These are phyloP conservation scores for Anolis sagrei DNA, from an alignment of 2,113 vertebrate genomes.

Conservation along the genomic window DNA sequence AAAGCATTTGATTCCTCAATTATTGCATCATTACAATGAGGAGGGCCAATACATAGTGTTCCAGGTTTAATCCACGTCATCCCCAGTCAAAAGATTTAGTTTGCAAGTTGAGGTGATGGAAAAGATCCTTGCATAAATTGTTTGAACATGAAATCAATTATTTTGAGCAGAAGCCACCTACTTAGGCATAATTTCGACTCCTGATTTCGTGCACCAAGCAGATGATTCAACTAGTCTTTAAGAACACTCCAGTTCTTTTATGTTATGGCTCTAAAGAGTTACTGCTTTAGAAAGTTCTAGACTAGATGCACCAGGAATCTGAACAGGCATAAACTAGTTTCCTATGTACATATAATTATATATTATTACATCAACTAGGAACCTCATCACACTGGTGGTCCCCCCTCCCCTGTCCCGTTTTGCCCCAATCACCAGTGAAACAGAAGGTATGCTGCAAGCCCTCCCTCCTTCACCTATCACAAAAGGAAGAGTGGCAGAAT, in stretches of 20 bases:
- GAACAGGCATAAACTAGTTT: not conserved
- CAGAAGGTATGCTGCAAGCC: too few species aligned
- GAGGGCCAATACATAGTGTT: not conserved
- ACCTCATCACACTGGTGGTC: too few species aligned
- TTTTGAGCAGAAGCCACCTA: not conserved
- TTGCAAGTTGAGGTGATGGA: not conserved
- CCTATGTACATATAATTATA: not conserved
- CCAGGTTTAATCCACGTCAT: not conserved
- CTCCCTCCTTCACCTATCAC: too few species aligned
- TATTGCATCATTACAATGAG: not conserved
- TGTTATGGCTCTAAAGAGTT: not conserved
- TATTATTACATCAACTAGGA: too few species aligned
- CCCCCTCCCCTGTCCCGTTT: too few species aligned
- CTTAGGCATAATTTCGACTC: not conserved
- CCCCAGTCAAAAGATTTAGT: not conserved
- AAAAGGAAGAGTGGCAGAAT: too few species aligned
- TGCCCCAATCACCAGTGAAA: too few species aligned
- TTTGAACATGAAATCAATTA: not conserved
- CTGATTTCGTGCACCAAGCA: not conserved
- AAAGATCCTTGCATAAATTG: not conserved
- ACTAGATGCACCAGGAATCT: not conserved
- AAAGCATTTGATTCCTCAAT: too few species aligned
- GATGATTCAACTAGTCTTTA: not conserved
- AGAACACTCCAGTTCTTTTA: not conserved
- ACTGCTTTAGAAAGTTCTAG: not conserved